Conservation (phyloP, 2,888 invertebrate species). For the Tenthredo notha region DNA sequence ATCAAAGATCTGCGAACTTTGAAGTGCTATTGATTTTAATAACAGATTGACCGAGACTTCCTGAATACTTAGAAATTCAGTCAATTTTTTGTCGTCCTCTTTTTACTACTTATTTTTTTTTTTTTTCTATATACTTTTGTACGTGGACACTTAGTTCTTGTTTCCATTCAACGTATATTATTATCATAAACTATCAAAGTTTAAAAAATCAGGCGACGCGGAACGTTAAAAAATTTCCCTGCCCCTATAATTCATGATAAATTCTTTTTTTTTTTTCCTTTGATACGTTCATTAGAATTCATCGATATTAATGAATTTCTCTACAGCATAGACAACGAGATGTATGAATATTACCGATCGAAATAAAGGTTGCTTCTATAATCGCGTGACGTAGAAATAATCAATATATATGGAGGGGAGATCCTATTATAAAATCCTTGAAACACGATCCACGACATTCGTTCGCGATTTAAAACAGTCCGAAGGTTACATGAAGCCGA, state of each 20-base stretch:
- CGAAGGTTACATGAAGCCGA: slow-evolving; percentile 20
- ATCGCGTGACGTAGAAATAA: slow-evolving; percentile 39
- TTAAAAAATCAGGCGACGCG: neutral
- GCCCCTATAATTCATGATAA: neutral
- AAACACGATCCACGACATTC: slow-evolving; percentile 25
- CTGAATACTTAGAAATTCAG: neutral
- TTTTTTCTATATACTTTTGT: neutral
- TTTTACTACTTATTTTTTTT: neutral
- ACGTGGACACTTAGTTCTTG: neutral
- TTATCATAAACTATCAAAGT: neutral
- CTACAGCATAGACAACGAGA: neutral
- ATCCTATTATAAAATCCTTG: slow-evolving; percentile 43
- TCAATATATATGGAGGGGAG: slow-evolving; percentile 32
- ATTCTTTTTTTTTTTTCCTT: neutral
- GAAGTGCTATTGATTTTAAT: slow-evolving; percentile 33
- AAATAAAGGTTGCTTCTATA: slow-evolving; percentile 1
- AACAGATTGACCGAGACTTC: slow-evolving; percentile 30
- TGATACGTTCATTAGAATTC: neutral
- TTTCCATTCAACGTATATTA: neutral
- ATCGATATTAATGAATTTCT: neutral
- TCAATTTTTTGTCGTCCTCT: neutral
- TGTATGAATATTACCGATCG: neutral
- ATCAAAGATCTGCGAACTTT: neutral
- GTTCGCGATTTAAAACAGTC: slow-evolving; percentile 37
- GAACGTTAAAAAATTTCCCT: neutral